Conservation (phyloP, 1,140 invertebrate species). For the Papilio polyxenes region DNA sequence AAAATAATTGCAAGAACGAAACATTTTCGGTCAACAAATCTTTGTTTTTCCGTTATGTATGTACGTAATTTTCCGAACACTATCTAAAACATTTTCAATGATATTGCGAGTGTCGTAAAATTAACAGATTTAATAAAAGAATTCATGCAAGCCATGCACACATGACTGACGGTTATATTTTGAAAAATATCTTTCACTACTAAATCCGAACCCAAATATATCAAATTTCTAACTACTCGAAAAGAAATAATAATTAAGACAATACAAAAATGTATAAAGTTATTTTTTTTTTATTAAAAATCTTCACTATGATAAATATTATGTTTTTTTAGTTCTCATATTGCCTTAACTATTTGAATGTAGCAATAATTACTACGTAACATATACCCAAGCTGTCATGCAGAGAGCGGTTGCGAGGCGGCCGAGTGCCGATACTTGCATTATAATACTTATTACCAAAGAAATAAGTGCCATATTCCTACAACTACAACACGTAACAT, state of each 20-base stretch:
- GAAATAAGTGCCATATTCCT: slow-evolving; percentile 10
- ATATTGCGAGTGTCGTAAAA: too few species aligned
- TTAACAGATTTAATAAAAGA: not conserved
- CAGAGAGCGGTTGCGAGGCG: slow-evolving; percentile 55
- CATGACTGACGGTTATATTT: slow-evolving; percentile 5
- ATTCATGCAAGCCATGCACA: slow-evolving; percentile 37
- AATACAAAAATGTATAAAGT: not conserved
- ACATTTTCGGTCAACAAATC: too few species aligned
- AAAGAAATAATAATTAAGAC: not conserved
- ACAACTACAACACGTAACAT: slow-evolving; percentile 4
- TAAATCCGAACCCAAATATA: not conserved
- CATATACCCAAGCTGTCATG: slow-evolving; percentile 69
- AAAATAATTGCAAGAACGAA: too few species aligned
- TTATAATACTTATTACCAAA: slow-evolving; percentile 48
- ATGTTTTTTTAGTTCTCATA: slow-evolving; percentile 3
- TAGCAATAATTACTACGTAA: slow-evolving; percentile 45
- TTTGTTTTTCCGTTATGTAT: too few species aligned
- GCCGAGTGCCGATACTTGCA: slow-evolving; percentile 46
- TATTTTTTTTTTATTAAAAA: too few species aligned
- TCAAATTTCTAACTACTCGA: not conserved
- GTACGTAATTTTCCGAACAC: too few species aligned
- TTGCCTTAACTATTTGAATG: slow-evolving; percentile 42
- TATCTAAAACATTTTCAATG: too few species aligned
- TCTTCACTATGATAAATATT: too few species aligned
- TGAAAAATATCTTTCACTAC: not conserved